Evolutionary conservation across 1,140 invertebrate genomes (phyloP), one percentile per base, ranked within the genome.

Genomic region (Drosophila biarmipes): DNA sequence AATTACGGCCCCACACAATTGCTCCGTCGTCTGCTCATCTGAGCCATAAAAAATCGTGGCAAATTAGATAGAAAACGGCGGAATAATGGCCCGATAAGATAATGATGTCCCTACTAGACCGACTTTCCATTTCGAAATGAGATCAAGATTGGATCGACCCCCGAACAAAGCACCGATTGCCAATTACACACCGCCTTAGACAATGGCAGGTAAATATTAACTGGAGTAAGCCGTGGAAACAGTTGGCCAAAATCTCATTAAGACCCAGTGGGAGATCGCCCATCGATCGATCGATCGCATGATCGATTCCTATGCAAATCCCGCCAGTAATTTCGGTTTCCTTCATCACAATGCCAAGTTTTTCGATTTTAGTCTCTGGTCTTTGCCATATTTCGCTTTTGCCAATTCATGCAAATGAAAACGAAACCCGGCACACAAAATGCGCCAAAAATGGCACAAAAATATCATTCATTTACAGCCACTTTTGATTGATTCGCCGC

Each of bases 331-430:
- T 69, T 69, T 71, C 56, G 46, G 54, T 87, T 86, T 86, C 48
- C 81, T 71, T 49, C 37, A 74, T 38, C 67, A 67, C 43, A 72
- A 73, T 73, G 55, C 56, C 45, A 67, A 67, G 45, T 37, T 55
- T 67, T 57, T 57, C 38, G 52, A 24, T 24, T 46, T 72, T 58
- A 54, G 57, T 49, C 58, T 56, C 53, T 51, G 49, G 58, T 40
- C 56, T 66, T 48, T 31, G 42, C 40, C 48, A 17, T 53, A 72
- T 79, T 86, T 59, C 19, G 29, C 37, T 73, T 58, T 78, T 61
- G 67, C 63, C 79, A 80, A 87, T 79, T 87, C 84, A 87, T 89
- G 84, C 84, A 72, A 84, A 89, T 89, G 84, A 89, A 89, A 89
- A 82, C 84, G 84, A 87, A 86, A 85, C 68, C 73, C 80, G 78